phyloP scores from a whole-genome alignment of 2,888 invertebrate genomes.

The Lithophane socia region DNA sequence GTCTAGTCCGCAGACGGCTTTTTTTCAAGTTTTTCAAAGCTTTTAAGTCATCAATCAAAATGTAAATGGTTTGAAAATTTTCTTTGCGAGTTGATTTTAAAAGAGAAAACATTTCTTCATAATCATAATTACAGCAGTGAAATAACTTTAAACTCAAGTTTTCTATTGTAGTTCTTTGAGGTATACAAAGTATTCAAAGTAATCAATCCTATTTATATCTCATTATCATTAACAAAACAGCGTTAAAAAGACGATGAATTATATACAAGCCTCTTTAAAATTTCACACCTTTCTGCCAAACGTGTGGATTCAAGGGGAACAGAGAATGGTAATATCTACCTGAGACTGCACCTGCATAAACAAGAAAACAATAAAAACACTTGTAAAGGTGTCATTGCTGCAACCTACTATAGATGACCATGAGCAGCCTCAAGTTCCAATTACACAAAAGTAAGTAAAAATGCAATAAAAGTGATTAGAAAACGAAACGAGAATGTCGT shows the following conservation, averaged over 20 bases:
- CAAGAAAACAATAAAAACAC: constrained; percentile 40
- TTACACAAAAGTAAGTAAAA: constrained; percentile 34
- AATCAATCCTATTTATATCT: not conserved
- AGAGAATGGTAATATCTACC: constrained; percentile 31
- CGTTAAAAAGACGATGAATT: not conserved
- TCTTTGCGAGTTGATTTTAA: not conserved
- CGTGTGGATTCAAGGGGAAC: constrained; percentile 15
- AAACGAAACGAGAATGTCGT: constrained; percentile 72
- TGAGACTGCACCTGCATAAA: constrained; percentile 44
- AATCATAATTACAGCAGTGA: not conserved
- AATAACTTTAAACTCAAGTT: not conserved
- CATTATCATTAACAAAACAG: constrained; percentile 6
- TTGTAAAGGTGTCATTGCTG: constrained; percentile 27
- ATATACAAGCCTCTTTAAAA: constrained; percentile 1
- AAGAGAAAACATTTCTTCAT: not conserved
- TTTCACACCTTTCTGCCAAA: constrained; percentile 33
- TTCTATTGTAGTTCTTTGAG: not conserved
- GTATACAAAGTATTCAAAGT: not conserved
- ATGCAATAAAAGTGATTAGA: constrained; percentile 73
- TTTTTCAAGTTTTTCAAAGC: not conserved
- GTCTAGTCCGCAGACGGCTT: constrained; percentile 2
- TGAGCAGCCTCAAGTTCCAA: constrained; percentile 42
- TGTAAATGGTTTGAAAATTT: constrained; percentile 1
- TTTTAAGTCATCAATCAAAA: constrained; percentile 37
- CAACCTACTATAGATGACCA: not conserved